Conservation (phyloP, 1,140 invertebrate genomes). For the Pseudomyrmex flavicornis region DNA sequence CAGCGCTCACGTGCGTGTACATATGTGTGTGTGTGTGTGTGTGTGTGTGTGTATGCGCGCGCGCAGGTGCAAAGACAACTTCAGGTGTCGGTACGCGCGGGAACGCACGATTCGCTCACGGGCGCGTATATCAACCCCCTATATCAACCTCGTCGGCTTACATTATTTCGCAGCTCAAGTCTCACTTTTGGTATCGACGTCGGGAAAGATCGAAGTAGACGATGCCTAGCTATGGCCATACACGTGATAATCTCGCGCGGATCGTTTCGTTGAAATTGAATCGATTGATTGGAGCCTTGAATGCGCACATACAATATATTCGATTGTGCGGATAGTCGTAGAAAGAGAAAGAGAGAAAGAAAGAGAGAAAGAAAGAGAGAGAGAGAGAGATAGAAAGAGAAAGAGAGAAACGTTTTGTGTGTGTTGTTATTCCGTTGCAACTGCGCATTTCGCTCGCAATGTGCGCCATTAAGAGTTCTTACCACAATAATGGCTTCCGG, state of each 20-base stretch:
- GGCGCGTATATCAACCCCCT: background rate
- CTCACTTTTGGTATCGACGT: constrained; percentile 38
- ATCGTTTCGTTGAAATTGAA: too few species aligned
- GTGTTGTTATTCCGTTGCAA: background rate
- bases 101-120: constrained; percentile 1
- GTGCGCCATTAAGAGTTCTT: background rate
- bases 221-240: background rate
- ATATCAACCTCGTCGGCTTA: background rate
- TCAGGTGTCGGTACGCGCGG: background rate
- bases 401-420: too few species aligned
- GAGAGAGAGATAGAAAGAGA: too few species aligned
- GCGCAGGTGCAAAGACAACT: background rate
- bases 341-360: too few species aligned
- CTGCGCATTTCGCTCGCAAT: constrained; percentile 2
- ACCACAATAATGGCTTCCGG: background rate
- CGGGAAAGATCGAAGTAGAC: constrained; percentile 8
- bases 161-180: constrained; percentile 52
- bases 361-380: too few species aligned
- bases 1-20: background rate
- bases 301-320: background rate
- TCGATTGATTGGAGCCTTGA: background rate
- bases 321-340: background rate
- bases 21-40: background rate
- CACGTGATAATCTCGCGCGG: constrained; percentile 1
- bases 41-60: too few species aligned